A percentile compares a stretch with the other conserved stretches of the same genome.
Evolutionary conservation across 2,113 vertebrate species (phyloP).

Genomic region (Syngnathus typhle): DNA sequence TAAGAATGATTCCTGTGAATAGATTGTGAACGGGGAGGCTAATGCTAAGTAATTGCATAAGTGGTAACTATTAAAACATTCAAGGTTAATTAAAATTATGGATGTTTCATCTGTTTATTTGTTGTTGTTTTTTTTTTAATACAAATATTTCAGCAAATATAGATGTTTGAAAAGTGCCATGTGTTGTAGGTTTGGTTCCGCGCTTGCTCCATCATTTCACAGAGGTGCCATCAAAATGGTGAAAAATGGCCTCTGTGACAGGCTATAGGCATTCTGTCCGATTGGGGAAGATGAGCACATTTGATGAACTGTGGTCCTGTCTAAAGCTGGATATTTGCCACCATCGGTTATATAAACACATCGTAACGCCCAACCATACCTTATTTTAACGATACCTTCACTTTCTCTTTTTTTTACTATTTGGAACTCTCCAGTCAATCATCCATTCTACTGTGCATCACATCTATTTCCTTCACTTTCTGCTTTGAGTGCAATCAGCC

Average conservation of each 20-base stretch:
- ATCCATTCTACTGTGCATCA: conserved; percentile 13
- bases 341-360: conserved; percentile 34
- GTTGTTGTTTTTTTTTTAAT: neutral
- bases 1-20: neutral
- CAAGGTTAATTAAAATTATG: too few relatives aligned
- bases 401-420: conserved; percentile 6
- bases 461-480: conserved; percentile 31
- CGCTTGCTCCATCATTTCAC: conserved; percentile 46
- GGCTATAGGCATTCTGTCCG: conserved; percentile 40
- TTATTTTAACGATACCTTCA: conserved; percentile 37
- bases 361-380: conserved; percentile 30
- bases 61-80: conserved; percentile 20
- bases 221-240: conserved; percentile 48
- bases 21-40: neutral
- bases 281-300: conserved; percentile 52
- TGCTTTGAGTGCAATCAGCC: conserved; percentile 33
- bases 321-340: conserved; percentile 26
- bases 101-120: neutral
- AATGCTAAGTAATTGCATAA: neutral
- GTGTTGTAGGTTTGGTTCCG: conserved; percentile 33
- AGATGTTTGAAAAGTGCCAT: conserved; percentile 52
- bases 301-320: conserved; percentile 41
- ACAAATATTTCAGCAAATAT: conserved; percentile 47
- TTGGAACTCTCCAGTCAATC: neutral
- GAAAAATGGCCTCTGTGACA: conserved; percentile 54